These are phyloP conservation scores for Falco punctatus DNA, from an alignment of 2,113 vertebrate species.

Conservation along the genomic window DNA sequence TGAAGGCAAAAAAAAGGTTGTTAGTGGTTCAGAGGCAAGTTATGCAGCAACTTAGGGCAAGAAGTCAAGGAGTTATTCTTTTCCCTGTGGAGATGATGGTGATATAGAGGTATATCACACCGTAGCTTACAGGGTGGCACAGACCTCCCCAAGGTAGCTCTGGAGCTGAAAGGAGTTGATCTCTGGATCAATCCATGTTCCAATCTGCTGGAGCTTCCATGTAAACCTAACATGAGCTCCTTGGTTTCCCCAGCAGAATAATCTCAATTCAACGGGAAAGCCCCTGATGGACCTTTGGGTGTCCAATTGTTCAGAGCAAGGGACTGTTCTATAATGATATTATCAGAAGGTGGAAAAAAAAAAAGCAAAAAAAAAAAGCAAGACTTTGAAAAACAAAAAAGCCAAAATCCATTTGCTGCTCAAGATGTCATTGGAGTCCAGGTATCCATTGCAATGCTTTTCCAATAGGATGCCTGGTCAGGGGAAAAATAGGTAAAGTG, in stretches of 20 bases:
- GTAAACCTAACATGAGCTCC: neutral
- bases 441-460: neutral
- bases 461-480: neutral
- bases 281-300: neutral
- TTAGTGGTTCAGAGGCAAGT: neutral
- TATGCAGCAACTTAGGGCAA: neutral
- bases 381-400: neutral
- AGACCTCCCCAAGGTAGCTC: neutral
- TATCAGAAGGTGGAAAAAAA: neutral
- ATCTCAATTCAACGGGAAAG: neutral
- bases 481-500: slow-evolving; percentile 26
- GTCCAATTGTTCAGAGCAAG: neutral
- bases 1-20: neutral
- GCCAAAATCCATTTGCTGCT: neutral
- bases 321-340: neutral
- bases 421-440: neutral
- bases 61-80: neutral
- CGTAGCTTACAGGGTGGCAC: neutral
- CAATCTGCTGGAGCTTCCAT: neutral
- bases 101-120: neutral
- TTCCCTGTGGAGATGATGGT: neutral
- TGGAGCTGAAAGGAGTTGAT: neutral
- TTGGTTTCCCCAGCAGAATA: neutral
- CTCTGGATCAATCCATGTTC: neutral
- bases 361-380: neutral